Conservation (phyloP, 2,888 invertebrate species). For the Lasioglossum oenotherae region DNA sequence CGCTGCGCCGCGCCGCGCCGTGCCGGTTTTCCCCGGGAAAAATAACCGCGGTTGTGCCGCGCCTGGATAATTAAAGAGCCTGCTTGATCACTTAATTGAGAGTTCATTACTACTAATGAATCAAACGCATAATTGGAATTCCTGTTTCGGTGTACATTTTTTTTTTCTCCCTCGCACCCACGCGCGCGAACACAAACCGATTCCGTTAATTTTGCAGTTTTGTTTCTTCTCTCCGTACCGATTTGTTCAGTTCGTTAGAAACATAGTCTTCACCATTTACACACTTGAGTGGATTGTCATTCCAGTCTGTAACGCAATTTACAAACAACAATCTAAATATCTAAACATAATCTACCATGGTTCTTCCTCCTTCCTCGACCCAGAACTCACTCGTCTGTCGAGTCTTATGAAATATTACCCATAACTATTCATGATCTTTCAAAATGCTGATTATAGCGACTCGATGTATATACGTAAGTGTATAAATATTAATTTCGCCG, state of each 20-base stretch:
- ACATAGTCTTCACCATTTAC: too few species aligned
- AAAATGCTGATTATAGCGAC: not conserved
- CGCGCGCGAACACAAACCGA: not conserved
- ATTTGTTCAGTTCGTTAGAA: not conserved
- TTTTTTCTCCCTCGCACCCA: not conserved
- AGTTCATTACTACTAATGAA: not conserved
- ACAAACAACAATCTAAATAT: too few species aligned
- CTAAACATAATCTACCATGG: not conserved
- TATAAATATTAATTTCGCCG: not conserved
- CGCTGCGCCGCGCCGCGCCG: not conserved
- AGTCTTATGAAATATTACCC: not conserved
- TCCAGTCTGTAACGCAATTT: not conserved
- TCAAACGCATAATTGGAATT: not conserved
- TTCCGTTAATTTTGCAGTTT: not conserved
- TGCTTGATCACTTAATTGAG: not conserved
- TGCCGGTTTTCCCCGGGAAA: not conserved
- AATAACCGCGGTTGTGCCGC: not conserved
- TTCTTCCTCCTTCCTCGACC: not conserved
- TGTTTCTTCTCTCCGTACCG: not conserved
- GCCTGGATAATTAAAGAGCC: constrained; percentile 6
- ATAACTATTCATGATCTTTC: constrained; percentile 8
- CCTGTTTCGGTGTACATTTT: not conserved
- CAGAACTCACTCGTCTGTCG: not conserved
- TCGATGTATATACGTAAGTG: not conserved
- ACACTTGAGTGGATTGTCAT: not conserved